Conservation (phyloP, 2,113 vertebrate species). For the Chiloscyllium plagiosum region DNA sequence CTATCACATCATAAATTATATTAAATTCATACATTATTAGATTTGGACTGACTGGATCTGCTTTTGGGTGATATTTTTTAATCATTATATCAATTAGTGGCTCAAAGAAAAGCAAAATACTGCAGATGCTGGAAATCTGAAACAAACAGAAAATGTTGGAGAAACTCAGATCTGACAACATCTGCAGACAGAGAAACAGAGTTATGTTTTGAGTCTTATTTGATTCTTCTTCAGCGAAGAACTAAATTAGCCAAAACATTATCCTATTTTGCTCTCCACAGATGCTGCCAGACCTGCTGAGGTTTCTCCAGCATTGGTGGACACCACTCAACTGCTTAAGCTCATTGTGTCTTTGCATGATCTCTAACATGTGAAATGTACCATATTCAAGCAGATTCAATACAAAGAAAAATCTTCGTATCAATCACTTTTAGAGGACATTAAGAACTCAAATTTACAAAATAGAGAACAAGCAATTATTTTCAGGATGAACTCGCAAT, state of each 20-base stretch:
- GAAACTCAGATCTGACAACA: too few relatives aligned
- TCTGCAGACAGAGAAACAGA: too few relatives aligned
- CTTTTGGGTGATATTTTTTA: neutral
- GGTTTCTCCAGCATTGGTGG: neutral
- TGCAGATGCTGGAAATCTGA: too few relatives aligned
- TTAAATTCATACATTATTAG: neutral
- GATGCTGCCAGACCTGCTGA: too few relatives aligned
- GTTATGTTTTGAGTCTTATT: too few relatives aligned
- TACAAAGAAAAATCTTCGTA: neutral
- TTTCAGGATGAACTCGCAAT: neutral
- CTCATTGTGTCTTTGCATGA: neutral
- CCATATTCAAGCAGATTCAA: neutral
- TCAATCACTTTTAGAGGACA: neutral
- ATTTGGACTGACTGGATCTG: neutral
- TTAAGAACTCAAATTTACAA: neutral
- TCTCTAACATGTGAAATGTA: neutral
- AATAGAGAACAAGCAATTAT: neutral
- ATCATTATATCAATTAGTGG: neutral
- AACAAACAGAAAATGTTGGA: too few relatives aligned
- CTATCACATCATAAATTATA: conserved; percentile 14
- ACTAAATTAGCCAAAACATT: too few relatives aligned
- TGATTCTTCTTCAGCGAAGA: too few relatives aligned
- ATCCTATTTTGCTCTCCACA: too few relatives aligned
- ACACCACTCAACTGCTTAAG: neutral
- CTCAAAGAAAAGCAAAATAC: too few relatives aligned